Conservation (phyloP, 2,113 vertebrate genomes). For the Piaya cayana region DNA sequence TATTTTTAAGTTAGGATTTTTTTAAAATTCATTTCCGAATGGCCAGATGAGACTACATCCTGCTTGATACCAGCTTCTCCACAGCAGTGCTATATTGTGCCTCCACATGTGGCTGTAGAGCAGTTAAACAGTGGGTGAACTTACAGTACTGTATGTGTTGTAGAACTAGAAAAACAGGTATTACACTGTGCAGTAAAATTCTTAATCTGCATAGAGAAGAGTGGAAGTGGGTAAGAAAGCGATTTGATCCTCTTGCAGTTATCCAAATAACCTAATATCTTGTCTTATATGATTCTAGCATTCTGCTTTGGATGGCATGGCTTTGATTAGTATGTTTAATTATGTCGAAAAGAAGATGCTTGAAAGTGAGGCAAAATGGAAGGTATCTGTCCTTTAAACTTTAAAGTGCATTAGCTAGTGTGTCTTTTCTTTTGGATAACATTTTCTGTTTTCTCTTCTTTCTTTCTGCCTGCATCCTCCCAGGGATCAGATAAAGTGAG, state of each 20-base stretch:
- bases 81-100: neutral
- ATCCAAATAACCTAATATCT: neutral
- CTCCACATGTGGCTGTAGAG: neutral
- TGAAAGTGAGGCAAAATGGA: constrained; percentile 88
- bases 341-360: constrained; percentile 83
- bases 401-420: neutral
- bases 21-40: neutral
- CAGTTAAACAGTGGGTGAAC: neutral
- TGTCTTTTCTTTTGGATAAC: neutral
- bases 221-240: neutral
- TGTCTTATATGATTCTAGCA: constrained; percentile 80
- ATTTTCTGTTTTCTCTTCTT: neutral
- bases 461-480: neutral
- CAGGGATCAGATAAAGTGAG: constrained; percentile 84
- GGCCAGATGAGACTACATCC: neutral
- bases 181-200: neutral
- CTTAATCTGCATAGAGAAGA: neutral
- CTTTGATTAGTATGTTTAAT: constrained; percentile 80
- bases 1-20: accelerated
- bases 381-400: constrained; percentile 78
- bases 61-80: neutral
- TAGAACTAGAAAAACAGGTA: neutral
- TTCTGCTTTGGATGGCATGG: constrained; percentile 92
- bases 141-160: neutral
- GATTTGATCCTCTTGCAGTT: neutral